A percentile compares a stretch with the other conserved stretches of the same genome.
Evolutionary conservation across 2,113 vertebrate genomes (phyloP).

Genomic region (Anarrhichthys ocellatus): DNA sequence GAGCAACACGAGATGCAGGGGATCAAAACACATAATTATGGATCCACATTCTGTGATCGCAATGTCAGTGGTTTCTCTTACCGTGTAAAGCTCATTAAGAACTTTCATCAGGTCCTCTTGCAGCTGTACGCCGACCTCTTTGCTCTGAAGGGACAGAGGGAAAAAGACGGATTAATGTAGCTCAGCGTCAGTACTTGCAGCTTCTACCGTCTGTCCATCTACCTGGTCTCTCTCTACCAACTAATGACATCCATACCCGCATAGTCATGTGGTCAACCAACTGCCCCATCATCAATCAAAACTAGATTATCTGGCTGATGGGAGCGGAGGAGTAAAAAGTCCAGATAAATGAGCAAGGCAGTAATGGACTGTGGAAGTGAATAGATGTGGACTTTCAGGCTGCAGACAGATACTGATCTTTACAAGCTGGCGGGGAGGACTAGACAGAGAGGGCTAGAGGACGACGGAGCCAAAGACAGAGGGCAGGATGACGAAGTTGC

Average conservation of each 20-base stretch:
- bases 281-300: conserved; percentile 43
- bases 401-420: conserved; percentile 41
- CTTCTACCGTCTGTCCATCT: background rate
- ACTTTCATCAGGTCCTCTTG: conserved; percentile 99
- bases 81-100: conserved; percentile 96
- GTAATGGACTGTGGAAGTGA: conserved; percentile 25
- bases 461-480: conserved; percentile 17
- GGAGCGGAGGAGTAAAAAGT: conserved; percentile 18
- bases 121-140: conserved; percentile 96
- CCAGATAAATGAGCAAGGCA: conserved; percentile 50
- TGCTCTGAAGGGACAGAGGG: conserved; percentile 87
- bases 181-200: background rate
- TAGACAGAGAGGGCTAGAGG: conserved; percentile 18
- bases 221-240: background rate
- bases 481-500: conserved; percentile 7
- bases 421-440: conserved; percentile 6
- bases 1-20: background rate
- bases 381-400: conserved; percentile 46
- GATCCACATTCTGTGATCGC: background rate
- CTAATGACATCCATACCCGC: conserved; percentile 10
- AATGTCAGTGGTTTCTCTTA: conserved; percentile 75
- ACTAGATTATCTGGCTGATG: conserved; percentile 30
- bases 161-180: conserved; percentile 22
- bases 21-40: background rate
- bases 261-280: conserved; percentile 28